Base-by-base conservation (phyloP, 2,888 invertebrate genomes). In the Clitarchus hookeri region DNA sequence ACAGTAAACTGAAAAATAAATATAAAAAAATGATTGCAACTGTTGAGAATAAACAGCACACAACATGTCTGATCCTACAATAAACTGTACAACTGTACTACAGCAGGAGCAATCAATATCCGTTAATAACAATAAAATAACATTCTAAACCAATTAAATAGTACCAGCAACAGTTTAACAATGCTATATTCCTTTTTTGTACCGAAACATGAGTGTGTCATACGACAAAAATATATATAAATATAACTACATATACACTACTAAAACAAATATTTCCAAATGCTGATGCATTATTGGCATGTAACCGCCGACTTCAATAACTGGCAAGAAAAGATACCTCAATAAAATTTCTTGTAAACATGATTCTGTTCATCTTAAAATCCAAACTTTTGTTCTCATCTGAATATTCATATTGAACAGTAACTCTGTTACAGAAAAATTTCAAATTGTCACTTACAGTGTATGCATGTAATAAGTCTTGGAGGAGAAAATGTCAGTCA, bases 201-300 rank as follows among this genome's bases (percentile, higher is more conserved):
- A 65, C 65, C 65, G 65, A 65, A 65, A 65, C 65, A 65, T n/a
- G 65, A 65, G 65, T 65, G 65, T 65, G 65, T 65, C 65, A 16
- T 65, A n/a, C 0, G 65, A 65, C 65, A 65, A 65, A 65, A 65
- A 65, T 65, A 65, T 65, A 65, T n/a, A n/a, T 65, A n/a, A n/a
- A n/a, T 65, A 65, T n/a, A 65, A 23, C 65, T 65, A 65, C n/a
- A 19, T 65, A 65, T 23, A 19, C 23, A 65, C 65, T 65, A 65
- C 23, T 65, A 65, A n/a, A 65, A 65, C 65, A 65, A 65, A 16
- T 65, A 65, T 23, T 65, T 65, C n/a, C 65, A 65, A 3, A 65
- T 23, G 65, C 65, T 23, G 3, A n/a, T 65, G 65, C n/a, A n/a
- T 23, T 65, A 65, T n/a, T 65, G 65, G 65, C 65, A 65, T 65